Base-by-base conservation (phyloP, 1,140 invertebrate genomes). In the Hormaphis cornu region DNA sequence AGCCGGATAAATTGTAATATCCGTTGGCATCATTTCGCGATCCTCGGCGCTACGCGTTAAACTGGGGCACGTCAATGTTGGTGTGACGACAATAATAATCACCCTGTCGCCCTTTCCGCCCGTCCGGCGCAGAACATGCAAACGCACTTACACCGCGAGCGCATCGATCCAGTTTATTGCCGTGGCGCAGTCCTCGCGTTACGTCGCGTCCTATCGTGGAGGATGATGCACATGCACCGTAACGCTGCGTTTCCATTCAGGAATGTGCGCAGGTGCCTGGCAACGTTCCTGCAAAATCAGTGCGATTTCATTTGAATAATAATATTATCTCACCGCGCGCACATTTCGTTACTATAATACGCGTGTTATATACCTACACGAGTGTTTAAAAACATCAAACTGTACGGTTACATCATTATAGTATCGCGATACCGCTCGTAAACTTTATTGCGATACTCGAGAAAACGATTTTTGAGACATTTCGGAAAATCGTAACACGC, bases 111-210 rank as follows among this genome's bases (percentile, higher is more conserved):
- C 44, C 1, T 24, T 18, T 5, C 30, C 18, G 20, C 24, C 28
- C 28, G 59, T 4, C 42, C 7, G 40, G 46, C 44, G 33, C 33
- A 50, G 12, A 33, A 66, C 61, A 66, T 50, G 61, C 42, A 66
- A 66, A 66, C 50, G 61, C 61, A 66, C 61, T 66, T 66, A 66
- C 42, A 42, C 26, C 58, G 14, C 50, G 26, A n/a, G 52, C 54
- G 22, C 61, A 20, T 35, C 44, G 61, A 9, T 66, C 61, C 30
- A 66, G 61, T 48, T 66, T 48, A 22, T 54, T 10, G 52, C 10
- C 12, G 4, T 5, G 42, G 37, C 37, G 14, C 37, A 8, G 42
- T 46, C 12, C n/a, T 10, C 16, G n/a, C 16, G 16, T 46, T n/a
- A 46, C 4, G 26, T 14, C n/a, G 50, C 16, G 16, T 12, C 16